Evolutionary conservation across 1,140 invertebrate genomes (phyloP).

Genomic region (Hetaerina americana): DNA sequence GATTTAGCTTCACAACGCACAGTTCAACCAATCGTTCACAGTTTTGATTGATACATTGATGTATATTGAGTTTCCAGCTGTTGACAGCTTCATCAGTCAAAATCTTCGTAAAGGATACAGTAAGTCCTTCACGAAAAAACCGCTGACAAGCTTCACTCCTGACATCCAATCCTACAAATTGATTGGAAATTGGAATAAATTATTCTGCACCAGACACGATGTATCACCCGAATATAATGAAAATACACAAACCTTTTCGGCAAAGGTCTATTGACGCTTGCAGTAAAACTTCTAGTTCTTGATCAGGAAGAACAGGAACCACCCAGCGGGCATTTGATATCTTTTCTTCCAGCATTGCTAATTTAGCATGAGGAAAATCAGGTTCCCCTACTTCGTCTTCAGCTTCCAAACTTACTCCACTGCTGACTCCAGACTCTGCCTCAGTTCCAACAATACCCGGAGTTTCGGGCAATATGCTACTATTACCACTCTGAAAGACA

Average conservation of each 20-base stretch:
- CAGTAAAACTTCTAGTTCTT: constrained; percentile 84
- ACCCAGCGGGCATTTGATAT: constrained; percentile 91
- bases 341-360: constrained; percentile 85
- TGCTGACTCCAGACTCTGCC: background rate
- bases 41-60: constrained; percentile 87
- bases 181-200: background rate
- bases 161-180: constrained; percentile 62
- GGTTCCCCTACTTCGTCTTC: constrained; percentile 34
- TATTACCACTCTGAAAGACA: constrained; percentile 1
- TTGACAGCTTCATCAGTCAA: constrained; percentile 96
- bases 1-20: constrained; percentile 75
- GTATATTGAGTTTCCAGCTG: constrained; percentile 95
- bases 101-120: constrained; percentile 92
- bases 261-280: constrained; percentile 80
- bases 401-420: background rate
- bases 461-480: background rate
- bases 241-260: constrained; percentile 44
- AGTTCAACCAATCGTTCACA: constrained; percentile 85
- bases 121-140: constrained; percentile 89
- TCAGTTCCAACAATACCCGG: constrained; percentile 1
- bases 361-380: constrained; percentile 74
- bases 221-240: background rate
- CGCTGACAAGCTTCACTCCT: constrained; percentile 83
- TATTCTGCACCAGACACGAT: background rate
- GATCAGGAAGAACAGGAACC: constrained; percentile 89